A percentile compares a stretch with the other conserved stretches of the same genome.
Evolutionary conservation across 2,888 invertebrate species (phyloP).

Genomic region (Slavum lentiscoides): DNA sequence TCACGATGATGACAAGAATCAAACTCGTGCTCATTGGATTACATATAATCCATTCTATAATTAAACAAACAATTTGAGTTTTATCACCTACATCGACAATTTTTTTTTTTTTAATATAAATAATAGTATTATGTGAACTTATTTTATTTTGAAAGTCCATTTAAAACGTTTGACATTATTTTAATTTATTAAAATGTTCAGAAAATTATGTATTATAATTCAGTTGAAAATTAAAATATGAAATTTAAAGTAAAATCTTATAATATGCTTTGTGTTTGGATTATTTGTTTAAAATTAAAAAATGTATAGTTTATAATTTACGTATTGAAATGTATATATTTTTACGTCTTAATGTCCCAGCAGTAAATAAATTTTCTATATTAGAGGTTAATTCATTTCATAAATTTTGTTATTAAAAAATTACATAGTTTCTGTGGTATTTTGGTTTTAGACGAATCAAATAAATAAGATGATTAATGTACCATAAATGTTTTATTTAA

Average conservation of each 20-base stretch:
- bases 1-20: slow-evolving; percentile 82
- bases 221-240: not conserved
- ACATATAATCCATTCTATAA: slow-evolving; percentile 97
- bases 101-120: not conserved
- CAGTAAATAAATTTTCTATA: not conserved
- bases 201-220: not conserved
- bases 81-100: not conserved
- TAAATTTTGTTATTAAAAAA: not conserved
- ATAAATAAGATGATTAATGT: not conserved
- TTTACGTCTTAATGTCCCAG: not conserved
- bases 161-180: not conserved
- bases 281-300: not conserved
- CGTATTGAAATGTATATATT: not conserved
- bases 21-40: slow-evolving; percentile 93
- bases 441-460: not conserved
- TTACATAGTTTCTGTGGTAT: too few species aligned
- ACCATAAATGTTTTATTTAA: slow-evolving; percentile 3
- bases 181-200: not conserved
- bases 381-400: not conserved
- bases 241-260: not conserved
- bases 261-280: not conserved
- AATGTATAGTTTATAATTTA: not conserved
- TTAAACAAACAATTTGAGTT: slow-evolving; percentile 60
- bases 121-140: not conserved
- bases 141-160: not conserved